Conservation (phyloP, 2,797 vertebrate species). For the Chloroceryle amazona region DNA sequence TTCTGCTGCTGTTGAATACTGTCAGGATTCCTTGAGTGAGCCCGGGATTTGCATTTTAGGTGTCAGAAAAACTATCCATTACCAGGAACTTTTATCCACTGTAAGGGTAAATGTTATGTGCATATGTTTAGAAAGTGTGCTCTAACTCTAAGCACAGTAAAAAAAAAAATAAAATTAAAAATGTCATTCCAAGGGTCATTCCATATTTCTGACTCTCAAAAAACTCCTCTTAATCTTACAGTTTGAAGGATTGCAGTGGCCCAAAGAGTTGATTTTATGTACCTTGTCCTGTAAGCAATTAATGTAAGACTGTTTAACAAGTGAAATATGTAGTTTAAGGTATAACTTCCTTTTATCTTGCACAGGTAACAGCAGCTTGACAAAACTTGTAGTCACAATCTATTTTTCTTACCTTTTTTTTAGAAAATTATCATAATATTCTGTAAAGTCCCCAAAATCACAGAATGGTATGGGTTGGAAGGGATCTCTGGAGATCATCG, state of each 20-base stretch:
- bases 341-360: neutral
- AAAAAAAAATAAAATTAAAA: neutral
- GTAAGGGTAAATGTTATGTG: neutral
- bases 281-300: neutral
- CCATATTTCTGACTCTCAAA: neutral
- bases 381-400: neutral
- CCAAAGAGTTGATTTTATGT: neutral
- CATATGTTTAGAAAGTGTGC: neutral
- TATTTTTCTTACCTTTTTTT: neutral
- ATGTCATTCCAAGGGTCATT: neutral
- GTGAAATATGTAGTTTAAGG: neutral
- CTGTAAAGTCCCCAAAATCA: neutral
- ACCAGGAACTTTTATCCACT: neutral
- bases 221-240: neutral
- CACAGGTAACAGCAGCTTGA: neutral
- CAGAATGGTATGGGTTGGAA: too few species aligned
- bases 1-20: neutral
- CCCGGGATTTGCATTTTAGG: neutral
- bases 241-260: neutral
- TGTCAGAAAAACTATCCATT: neutral
- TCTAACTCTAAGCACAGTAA: neutral
- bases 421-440: neutral
- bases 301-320: neutral
- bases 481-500: too few species aligned
- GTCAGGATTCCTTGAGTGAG: accelerated